Evolutionary conservation across 2,888 invertebrate species (phyloP).

Genomic region (Dendrolimus pini): DNA sequence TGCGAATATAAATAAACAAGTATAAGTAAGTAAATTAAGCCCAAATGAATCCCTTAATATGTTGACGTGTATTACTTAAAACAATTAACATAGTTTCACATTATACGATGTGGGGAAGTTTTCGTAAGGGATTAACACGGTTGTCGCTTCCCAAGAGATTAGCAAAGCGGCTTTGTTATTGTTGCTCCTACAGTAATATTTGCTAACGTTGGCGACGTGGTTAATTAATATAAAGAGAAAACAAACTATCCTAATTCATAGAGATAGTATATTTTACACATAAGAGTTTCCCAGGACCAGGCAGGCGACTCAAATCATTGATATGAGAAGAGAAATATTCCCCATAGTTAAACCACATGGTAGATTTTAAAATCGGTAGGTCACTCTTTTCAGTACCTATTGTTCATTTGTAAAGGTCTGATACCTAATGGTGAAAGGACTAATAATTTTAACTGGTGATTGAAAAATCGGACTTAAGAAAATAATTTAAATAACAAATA

Average conservation of each 20-base stretch:
- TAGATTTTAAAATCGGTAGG: too few species aligned
- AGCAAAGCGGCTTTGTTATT: constrained; percentile 32
- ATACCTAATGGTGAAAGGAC: too few species aligned
- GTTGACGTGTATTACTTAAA: constrained; percentile 34
- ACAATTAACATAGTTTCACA: constrained; percentile 32
- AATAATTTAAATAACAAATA: too few species aligned
- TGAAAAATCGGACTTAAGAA: too few species aligned
- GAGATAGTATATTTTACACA: not conserved
- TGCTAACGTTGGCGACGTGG: constrained; percentile 15
- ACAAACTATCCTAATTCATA: constrained; percentile 7
- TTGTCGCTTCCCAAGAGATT: constrained; percentile 29
- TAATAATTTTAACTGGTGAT: too few species aligned
- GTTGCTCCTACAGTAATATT: constrained; percentile 20
- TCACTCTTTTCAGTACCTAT: too few species aligned
- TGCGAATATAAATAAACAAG: constrained; percentile 4
- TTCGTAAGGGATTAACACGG: constrained; percentile 31
- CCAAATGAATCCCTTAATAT: constrained; percentile 24
- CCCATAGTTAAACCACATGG: too few species aligned
- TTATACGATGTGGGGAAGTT: constrained; percentile 29
- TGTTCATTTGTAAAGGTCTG: too few species aligned
- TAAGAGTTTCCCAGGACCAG: too few species aligned
- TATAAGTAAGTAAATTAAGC: constrained; percentile 12
- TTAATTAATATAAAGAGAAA: constrained; percentile 13
- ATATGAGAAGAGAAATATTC: too few species aligned
- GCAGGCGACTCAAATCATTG: too few species aligned